Evolutionary conservation across 2,888 invertebrate species (phyloP).

Genomic region (Drosophila fulvimacula): DNA sequence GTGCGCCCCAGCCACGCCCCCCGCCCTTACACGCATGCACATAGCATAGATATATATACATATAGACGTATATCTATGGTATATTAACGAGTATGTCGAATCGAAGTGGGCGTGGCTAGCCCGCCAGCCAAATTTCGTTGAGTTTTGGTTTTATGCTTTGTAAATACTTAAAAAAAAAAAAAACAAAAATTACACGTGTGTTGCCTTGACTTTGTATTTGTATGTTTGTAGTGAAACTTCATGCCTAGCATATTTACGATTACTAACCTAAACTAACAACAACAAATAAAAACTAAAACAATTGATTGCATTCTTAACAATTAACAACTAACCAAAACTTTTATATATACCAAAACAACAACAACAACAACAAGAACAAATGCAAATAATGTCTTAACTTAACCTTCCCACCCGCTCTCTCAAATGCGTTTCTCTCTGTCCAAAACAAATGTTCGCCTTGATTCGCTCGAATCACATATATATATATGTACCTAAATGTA

Average conservation of each 20-base stretch:
- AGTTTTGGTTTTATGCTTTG: conserved; percentile 79
- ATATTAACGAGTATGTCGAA: background rate
- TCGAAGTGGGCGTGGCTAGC: conserved; percentile 48
- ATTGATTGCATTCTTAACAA: conserved; percentile 50
- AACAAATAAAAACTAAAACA: conserved; percentile 17
- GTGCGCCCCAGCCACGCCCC: conserved; percentile 48
- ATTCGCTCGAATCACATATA: conserved; percentile 41
- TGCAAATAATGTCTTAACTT: conserved; percentile 68
- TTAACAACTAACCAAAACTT: conserved; percentile 33
- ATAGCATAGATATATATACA: background rate
- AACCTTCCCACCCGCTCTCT: conserved; percentile 79
- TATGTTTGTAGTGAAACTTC: conserved; percentile 78
- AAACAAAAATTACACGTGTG: conserved; percentile 63
- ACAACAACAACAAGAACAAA: conserved; percentile 44
- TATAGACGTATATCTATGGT: background rate
- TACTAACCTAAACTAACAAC: conserved; percentile 55
- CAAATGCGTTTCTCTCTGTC: conserved; percentile 52
- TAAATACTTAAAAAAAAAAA: conserved; percentile 58
- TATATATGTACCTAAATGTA: conserved; percentile 1
- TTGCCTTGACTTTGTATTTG: conserved; percentile 75
- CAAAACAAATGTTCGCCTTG: conserved; percentile 29
- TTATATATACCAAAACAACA: conserved; percentile 19
- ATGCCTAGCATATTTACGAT: conserved; percentile 63
- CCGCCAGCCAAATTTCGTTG: conserved; percentile 57
- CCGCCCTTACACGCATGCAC: conserved; percentile 3